Conservation (phyloP, 2,797 vertebrate species). For the Xiphophorus birchmanni region DNA sequence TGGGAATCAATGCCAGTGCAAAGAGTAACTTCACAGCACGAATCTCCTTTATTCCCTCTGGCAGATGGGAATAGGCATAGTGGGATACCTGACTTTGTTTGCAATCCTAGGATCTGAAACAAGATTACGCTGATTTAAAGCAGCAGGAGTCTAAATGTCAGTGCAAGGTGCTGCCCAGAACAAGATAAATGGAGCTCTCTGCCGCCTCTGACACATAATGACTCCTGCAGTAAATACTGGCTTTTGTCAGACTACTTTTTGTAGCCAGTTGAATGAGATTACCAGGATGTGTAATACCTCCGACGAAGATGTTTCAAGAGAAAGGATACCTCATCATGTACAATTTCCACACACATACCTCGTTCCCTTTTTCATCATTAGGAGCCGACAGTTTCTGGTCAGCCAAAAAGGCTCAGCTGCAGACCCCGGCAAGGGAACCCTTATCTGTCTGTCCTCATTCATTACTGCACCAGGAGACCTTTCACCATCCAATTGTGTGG, state of each 20-base stretch:
- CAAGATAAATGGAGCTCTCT: constrained; percentile 66
- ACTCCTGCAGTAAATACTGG: constrained; percentile 66
- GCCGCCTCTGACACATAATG: constrained; percentile 66
- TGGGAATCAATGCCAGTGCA: constrained; percentile 37
- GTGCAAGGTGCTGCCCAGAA: constrained; percentile 51
- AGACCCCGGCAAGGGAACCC: constrained; percentile 32
- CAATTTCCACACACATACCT: constrained; percentile 71
- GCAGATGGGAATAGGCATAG: constrained; percentile 46
- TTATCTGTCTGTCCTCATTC: constrained; percentile 30
- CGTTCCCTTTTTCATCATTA: constrained; percentile 73
- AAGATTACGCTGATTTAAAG: constrained; percentile 70
- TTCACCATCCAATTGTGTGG: constrained; percentile 53
- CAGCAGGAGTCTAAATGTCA: constrained; percentile 61
- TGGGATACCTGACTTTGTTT: constrained; percentile 51
- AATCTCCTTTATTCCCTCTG: constrained; percentile 36
- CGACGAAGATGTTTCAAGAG: constrained; percentile 66
- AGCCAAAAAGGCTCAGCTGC: constrained; percentile 24
- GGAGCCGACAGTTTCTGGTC: constrained; percentile 47
- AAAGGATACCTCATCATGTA: constrained; percentile 70
- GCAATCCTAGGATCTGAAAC: constrained; percentile 52
- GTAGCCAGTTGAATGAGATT: constrained; percentile 73
- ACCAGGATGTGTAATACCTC: constrained; percentile 65
- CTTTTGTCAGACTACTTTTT: constrained; percentile 74
- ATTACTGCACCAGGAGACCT: constrained; percentile 46
- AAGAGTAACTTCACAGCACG: constrained; percentile 25